phyloP scores from a whole-genome alignment of 2,113 vertebrate species.

The Peromyscus leucopus region DNA sequence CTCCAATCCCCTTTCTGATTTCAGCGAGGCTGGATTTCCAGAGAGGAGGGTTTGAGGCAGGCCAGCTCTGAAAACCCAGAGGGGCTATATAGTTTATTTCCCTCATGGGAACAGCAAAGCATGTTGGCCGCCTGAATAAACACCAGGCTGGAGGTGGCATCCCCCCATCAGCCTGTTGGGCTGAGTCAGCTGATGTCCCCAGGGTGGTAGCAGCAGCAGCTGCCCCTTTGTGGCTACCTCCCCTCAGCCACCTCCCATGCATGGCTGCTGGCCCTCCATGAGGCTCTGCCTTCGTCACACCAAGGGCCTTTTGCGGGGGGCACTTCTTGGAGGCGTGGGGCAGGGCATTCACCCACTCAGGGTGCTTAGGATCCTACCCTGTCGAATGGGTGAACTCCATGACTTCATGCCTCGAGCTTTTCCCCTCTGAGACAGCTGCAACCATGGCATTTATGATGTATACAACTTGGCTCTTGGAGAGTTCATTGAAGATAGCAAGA shows the following conservation, averaged over 20 bases:
- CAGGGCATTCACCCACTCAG: background rate
- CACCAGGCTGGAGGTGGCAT: background rate
- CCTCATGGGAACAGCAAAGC: background rate
- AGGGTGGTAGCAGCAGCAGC: background rate
- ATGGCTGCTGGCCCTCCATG: background rate
- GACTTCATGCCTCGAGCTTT: conserved; percentile 48
- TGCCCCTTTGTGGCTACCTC: too few species aligned
- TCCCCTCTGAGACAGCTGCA: background rate
- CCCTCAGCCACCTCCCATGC: background rate
- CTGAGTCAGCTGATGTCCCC: conserved; percentile 8
- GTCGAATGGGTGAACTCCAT: background rate
- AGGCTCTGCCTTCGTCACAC: background rate
- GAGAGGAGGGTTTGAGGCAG: background rate
- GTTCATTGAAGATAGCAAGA: background rate
- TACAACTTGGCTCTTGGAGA: background rate
- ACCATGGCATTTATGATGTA: accelerated
- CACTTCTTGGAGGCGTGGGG: background rate
- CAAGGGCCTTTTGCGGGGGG: background rate
- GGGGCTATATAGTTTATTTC: background rate
- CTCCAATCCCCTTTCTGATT: background rate
- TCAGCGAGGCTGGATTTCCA: background rate
- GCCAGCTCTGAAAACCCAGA: background rate
- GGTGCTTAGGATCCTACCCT: background rate
- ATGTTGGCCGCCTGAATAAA: background rate
- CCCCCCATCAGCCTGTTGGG: background rate